Percentiles rank a stretch among this genome's conserved stretches.
Evolutionary conservation across 2,888 invertebrate genomes (phyloP).

Genomic region (Boloria selene): DNA sequence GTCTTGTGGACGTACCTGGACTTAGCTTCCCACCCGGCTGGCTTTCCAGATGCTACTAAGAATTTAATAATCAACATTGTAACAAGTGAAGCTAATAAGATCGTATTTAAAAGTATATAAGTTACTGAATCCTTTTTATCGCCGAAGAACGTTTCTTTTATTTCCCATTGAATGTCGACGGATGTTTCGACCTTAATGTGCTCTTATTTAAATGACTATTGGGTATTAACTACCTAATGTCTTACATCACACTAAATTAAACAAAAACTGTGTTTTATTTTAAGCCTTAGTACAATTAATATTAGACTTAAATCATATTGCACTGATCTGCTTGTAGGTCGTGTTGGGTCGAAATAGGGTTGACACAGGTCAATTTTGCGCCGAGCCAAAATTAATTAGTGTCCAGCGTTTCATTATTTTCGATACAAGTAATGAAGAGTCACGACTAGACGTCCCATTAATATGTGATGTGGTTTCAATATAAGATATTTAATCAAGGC

Average conservation of each 20-base stretch:
- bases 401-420: slow-evolving; percentile 59
- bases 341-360: slow-evolving; percentile 17
- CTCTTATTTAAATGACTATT: slow-evolving; percentile 13
- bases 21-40: too few relatives aligned
- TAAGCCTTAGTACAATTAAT: slow-evolving; percentile 1
- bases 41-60: too few relatives aligned
- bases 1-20: too few relatives aligned
- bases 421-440: slow-evolving; percentile 41
- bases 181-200: slow-evolving; percentile 10
- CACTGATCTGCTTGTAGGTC: slow-evolving; percentile 13
- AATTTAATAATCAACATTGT: too few relatives aligned
- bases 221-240: slow-evolving; percentile 1
- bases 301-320: not conserved
- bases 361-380: slow-evolving; percentile 62
- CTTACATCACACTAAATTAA: slow-evolving; percentile 15
- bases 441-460: slow-evolving; percentile 2
- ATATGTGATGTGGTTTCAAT: slow-evolving; percentile 12
- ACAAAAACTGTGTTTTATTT: not conserved
- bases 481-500: not conserved
- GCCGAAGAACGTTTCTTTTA: not conserved
- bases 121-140: too few relatives aligned
- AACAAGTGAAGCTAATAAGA: too few relatives aligned
- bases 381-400: slow-evolving; percentile 67
- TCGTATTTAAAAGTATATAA: too few relatives aligned
- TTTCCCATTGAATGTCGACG: not conserved